Evolutionary conservation across 2,888 invertebrate species (phyloP).

Genomic region (Blastobasis lacticolella): DNA sequence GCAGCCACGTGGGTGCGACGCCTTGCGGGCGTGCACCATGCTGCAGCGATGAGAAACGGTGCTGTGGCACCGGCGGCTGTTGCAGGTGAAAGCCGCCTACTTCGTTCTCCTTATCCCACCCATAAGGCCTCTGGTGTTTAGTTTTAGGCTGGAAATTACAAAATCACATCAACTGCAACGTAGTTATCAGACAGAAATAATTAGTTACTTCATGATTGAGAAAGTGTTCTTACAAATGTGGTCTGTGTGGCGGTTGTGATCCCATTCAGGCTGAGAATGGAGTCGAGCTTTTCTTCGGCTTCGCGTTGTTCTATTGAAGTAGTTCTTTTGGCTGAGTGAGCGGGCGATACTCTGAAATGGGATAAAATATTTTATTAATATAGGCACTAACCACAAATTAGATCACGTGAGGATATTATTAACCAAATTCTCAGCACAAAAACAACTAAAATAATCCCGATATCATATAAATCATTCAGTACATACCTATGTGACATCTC

Average conservation of each 20-base stretch:
- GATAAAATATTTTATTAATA: no score
- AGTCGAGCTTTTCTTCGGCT: constrained; percentile 56
- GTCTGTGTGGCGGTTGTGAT: constrained; percentile 83
- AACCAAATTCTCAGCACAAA: no score
- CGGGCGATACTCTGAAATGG: constrained; percentile 79
- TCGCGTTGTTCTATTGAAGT: constrained; percentile 53
- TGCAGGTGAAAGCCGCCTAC: constrained; percentile 57
- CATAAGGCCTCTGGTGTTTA: constrained; percentile 82
- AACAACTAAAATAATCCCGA: no score
- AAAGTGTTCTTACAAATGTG: constrained; percentile 78
- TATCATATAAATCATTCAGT: no score
- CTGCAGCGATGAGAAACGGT: constrained; percentile 80
- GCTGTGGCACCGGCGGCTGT: constrained; percentile 75
- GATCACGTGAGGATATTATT: no score
- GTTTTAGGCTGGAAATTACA: constrained; percentile 77
- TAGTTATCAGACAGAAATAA: no score
- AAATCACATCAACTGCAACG: no score
- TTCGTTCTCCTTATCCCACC: constrained; percentile 77
- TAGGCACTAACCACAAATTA: no score
- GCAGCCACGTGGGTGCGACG: constrained; percentile 53
- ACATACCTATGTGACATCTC: no score
- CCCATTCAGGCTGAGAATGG: constrained; percentile 66
- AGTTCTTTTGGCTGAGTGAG: constrained; percentile 77
- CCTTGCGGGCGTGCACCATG: constrained; percentile 72
- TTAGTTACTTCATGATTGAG: background rate